phyloP scores from a whole-genome alignment of 2,113 vertebrate species.

The Sinocyclocheilus grahami region DNA sequence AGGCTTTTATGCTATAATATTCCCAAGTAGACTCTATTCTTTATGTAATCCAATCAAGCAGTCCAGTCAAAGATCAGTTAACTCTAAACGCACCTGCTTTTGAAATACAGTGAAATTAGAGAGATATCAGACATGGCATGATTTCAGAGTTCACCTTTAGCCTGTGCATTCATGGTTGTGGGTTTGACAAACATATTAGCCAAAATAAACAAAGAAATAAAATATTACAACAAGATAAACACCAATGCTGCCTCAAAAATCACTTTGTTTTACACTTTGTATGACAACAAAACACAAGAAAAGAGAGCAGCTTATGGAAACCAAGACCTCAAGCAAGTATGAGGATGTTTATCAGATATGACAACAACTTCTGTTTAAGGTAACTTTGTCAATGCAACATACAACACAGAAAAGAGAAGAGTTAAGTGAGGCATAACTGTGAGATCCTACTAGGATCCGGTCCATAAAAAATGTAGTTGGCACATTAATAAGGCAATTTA shows the following conservation, averaged over 20 bases:
- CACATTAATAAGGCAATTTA: not conserved
- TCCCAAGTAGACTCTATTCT: not conserved
- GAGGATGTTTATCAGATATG: not conserved
- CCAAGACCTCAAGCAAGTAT: not conserved
- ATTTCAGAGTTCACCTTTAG: not conserved
- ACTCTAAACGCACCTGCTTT: not conserved
- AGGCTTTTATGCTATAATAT: not conserved
- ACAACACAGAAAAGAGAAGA: not conserved
- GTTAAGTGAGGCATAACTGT: constrained; percentile 1
- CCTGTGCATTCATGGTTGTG: not conserved
- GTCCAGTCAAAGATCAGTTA: not conserved
- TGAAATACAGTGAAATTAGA: not conserved
- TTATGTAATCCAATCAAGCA: not conserved
- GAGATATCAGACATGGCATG: not conserved
- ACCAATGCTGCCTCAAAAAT: not conserved
- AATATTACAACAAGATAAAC: not conserved
- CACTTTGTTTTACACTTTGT: not conserved
- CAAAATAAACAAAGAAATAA: constrained; percentile 1
- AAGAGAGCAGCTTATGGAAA: not conserved
- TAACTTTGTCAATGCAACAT: constrained; percentile 30
- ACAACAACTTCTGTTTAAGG: constrained; percentile 28
- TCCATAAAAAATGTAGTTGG: not conserved
- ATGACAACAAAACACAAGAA: not conserved
- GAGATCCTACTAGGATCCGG: not conserved
- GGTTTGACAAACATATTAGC: not conserved